A percentile compares a stretch with the other conserved stretches of the same genome.
phyloP scores from a whole-genome alignment of 2,113 vertebrate genomes.

The Alligator sinensis region DNA sequence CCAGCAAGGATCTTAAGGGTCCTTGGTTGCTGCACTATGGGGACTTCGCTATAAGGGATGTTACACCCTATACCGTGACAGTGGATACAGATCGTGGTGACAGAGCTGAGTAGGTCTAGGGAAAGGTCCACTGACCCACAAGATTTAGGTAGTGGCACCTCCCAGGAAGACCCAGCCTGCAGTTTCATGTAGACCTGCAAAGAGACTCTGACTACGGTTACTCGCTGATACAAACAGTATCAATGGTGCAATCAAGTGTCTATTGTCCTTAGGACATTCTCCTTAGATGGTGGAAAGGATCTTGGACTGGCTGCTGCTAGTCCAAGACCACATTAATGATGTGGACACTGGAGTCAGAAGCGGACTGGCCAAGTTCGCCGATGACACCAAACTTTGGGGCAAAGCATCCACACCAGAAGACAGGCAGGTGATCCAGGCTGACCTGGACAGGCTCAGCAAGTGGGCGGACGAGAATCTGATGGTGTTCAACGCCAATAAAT shows the following conservation, averaged over 20 bases:
- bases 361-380: no score
- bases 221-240: not conserved
- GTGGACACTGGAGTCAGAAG: no score
- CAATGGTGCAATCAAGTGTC: rapidly evolving
- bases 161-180: not conserved
- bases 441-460: no score
- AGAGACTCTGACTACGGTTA: not conserved
- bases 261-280: rapidly evolving
- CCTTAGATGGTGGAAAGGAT: rapidly evolving
- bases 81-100: not conserved
- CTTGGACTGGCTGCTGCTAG: not conserved
- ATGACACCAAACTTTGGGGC: no score
- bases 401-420: no score
- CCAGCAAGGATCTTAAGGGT: not conserved
- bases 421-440: no score
- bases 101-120: not conserved
- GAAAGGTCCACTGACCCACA: not conserved
- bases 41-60: not conserved
- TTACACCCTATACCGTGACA: not conserved
- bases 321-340: no score
- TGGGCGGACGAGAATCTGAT: no score
- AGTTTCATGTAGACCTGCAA: not conserved
- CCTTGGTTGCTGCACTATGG: not conserved
- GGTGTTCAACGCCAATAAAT: no score
- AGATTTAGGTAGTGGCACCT: not conserved